Conservation (phyloP, 2,113 vertebrate species). For the Tretioscincus oriximinensis region DNA sequence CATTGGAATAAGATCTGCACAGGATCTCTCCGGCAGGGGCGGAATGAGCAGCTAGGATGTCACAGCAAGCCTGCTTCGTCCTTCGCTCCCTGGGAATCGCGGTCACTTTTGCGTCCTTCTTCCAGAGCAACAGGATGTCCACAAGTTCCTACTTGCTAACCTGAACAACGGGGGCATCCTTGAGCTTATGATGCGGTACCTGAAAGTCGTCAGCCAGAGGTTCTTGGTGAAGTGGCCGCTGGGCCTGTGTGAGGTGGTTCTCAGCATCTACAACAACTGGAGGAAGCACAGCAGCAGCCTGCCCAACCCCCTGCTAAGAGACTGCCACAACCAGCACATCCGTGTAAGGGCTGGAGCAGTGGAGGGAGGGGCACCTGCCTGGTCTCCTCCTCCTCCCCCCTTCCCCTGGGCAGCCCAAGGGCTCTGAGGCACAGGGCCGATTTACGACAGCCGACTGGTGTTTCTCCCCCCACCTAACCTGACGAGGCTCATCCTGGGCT, state of each 20-base stretch:
- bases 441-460: no score
- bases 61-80: neutral
- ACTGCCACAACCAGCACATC: constrained; percentile 88
- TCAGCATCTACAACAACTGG: constrained; percentile 88
- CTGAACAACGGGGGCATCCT: constrained; percentile 90
- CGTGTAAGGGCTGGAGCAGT: constrained; percentile 69
- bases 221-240: constrained; percentile 89
- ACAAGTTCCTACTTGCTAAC: constrained; percentile 85
- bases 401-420: no score
- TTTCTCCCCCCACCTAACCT: no score
- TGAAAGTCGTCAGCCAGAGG: constrained; percentile 88
- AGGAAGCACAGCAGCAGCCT: constrained; percentile 90
- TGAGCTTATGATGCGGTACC: constrained; percentile 91
- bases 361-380: neutral
- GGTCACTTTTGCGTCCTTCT: neutral
- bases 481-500: no score
- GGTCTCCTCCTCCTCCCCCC: no score
- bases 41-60: neutral
- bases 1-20: neutral
- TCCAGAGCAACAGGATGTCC: constrained; percentile 90
- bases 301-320: constrained; percentile 89
- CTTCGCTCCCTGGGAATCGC: neutral
- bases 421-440: no score
- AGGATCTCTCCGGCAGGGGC: no score
- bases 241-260: constrained; percentile 84